Evolutionary conservation across 2,113 vertebrate species (phyloP).

Genomic region (Rhipidura dahli): DNA sequence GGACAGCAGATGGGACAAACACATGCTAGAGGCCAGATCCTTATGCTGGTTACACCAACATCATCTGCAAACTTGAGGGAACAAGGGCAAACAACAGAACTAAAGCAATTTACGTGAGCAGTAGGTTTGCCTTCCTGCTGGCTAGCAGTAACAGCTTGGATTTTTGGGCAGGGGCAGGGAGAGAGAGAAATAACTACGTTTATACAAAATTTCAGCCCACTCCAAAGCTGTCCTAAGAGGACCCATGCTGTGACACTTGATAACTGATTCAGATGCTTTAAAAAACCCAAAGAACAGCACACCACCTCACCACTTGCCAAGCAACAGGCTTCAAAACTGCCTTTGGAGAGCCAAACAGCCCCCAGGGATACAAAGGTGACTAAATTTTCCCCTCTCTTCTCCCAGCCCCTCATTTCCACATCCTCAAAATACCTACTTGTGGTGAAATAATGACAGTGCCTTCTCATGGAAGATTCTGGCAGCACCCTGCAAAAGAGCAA

Average conservation of each 20-base stretch:
- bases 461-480: neutral
- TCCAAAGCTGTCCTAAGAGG: neutral
- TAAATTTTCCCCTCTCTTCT: neutral
- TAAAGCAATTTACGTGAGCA: slow-evolving; percentile 3
- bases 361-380: neutral
- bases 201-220: neutral
- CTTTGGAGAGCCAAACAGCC: neutral
- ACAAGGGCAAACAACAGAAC: slow-evolving; percentile 34
- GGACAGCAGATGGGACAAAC: slow-evolving; percentile 64
- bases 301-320: neutral
- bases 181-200: neutral
- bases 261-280: neutral
- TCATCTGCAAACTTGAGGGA: slow-evolving; percentile 20
- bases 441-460: neutral
- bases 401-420: neutral
- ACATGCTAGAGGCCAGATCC: slow-evolving; percentile 64
- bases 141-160: neutral
- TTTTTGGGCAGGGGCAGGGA: neutral
- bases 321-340: neutral
- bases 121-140: slow-evolving; percentile 6
- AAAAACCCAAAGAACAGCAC: neutral
- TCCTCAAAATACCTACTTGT: neutral
- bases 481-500: neutral
- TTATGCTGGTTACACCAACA: slow-evolving; percentile 23
- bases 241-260: neutral